Evolutionary conservation across 2,113 vertebrate genomes (phyloP).

Genomic region (Pitta sordida): DNA sequence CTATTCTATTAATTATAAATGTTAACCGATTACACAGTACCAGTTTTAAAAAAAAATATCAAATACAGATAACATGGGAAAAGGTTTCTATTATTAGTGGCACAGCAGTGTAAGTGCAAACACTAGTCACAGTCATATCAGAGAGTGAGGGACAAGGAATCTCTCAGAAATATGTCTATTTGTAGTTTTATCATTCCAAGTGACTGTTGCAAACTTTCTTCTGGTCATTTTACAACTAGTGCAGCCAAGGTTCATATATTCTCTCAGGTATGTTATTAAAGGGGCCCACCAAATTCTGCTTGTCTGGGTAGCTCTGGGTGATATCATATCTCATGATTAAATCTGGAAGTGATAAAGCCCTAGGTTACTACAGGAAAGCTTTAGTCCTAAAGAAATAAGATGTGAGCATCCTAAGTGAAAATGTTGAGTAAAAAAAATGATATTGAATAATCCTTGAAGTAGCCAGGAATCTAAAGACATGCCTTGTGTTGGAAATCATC

Average conservation of each 20-base stretch:
- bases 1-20: neutral
- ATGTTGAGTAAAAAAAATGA: neutral
- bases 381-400: neutral
- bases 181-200: neutral
- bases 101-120: neutral
- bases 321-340: neutral
- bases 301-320: neutral
- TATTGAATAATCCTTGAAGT: neutral
- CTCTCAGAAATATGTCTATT: neutral
- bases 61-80: neutral
- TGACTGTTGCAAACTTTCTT: neutral
- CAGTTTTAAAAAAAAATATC: neutral
- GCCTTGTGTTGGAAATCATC: neutral
- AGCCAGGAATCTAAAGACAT: neutral
- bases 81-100: neutral
- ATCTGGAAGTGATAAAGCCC: neutral
- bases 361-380: neutral
- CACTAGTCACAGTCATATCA: neutral
- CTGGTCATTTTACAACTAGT: neutral
- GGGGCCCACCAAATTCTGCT: neutral
- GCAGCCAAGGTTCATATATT: rapidly evolving
- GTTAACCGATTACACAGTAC: neutral
- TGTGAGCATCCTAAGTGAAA: neutral
- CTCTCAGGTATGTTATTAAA: neutral
- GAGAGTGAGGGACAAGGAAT: neutral